Evolutionary conservation across 2,797 vertebrate species (phyloP).

Genomic region (Crocodylus rhombifer): DNA sequence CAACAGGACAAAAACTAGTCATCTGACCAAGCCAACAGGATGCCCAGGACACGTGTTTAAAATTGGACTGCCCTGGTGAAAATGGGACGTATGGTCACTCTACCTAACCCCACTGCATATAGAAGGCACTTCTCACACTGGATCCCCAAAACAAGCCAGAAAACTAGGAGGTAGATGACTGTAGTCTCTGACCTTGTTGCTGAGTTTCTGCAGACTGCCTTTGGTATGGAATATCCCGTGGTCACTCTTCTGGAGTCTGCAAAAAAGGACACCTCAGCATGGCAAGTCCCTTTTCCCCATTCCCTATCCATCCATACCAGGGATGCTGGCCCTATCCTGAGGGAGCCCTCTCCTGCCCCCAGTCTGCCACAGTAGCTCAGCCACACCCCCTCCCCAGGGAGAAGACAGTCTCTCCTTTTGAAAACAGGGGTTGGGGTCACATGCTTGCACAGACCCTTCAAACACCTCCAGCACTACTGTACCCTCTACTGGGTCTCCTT

Average conservation of each 20-base stretch:
- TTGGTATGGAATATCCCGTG: conserved; percentile 91
- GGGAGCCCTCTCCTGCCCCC: background rate
- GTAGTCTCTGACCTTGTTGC: conserved; percentile 84
- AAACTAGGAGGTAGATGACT: background rate
- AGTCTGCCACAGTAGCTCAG: background rate
- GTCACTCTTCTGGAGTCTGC: conserved; percentile 87
- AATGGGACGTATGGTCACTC: no score
- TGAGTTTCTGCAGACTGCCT: conserved; percentile 88
- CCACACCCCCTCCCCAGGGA: background rate
- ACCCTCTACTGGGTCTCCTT: background rate
- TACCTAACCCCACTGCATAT: background rate
- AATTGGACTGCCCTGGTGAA: no score
- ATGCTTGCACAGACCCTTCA: no score
- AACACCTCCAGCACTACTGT: rapidly evolving
- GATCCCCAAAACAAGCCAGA: no score
- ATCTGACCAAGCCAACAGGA: no score
- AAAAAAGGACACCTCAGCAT: background rate
- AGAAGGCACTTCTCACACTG: background rate
- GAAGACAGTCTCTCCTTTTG: no score
- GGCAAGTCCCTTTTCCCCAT: background rate
- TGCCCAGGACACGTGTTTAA: no score
- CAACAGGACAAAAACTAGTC: no score
- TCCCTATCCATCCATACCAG: background rate
- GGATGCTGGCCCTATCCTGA: background rate
- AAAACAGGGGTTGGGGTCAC: background rate